Base-by-base conservation (phyloP, 2,113 vertebrate genomes). In the Callithrix jacchus region DNA sequence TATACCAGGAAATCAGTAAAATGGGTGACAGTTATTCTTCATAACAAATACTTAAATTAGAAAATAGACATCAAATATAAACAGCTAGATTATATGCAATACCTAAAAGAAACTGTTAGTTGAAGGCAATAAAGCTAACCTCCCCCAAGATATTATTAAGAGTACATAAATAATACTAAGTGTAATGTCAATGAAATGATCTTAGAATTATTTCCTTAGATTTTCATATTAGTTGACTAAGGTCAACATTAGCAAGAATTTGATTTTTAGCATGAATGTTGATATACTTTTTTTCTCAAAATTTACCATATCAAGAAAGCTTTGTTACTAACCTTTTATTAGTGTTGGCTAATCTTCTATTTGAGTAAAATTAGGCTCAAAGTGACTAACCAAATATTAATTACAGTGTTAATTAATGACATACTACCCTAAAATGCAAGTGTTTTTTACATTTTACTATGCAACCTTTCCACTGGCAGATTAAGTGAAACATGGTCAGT, bases 1-100 rank as follows among this genome's bases (percentile, higher is more conserved):
- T 81, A 58, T 27, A 58, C 30, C 37, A 56, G 61, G 52, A 95
- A 85, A 95, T 42, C 42, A 86, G 74, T 73, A 92, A 93, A 89
- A 77, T 49, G 4, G 16, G 49, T 70, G 17, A 79, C 0, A 16
- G 47, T 74, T 85, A 91, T 49, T 8, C 21, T 66, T 66, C 35
- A 23, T 35, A 76, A 92, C 32, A 93, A 80, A 88, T 73, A 40
- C 14, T 70, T 14, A 58, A 76, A 49, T 12, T 35, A 17, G 56
- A 92, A 94, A 1, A 76, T 9, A 21, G 13, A 32, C 3, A 45
- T 70, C 61, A 89, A 47, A 84, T 25, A 66, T 9, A 81, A 79
- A 71, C 5, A 64, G 25, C 20, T 23, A 27, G 70, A 70, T 56
- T 56, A 90, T 79, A 21, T 9, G 5, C 9, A 66, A 35, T 6